Percentiles rank a stretch among this genome's conserved stretches.
phyloP scores from a whole-genome alignment of 2,888 invertebrate genomes.

The Trilocha varians region DNA sequence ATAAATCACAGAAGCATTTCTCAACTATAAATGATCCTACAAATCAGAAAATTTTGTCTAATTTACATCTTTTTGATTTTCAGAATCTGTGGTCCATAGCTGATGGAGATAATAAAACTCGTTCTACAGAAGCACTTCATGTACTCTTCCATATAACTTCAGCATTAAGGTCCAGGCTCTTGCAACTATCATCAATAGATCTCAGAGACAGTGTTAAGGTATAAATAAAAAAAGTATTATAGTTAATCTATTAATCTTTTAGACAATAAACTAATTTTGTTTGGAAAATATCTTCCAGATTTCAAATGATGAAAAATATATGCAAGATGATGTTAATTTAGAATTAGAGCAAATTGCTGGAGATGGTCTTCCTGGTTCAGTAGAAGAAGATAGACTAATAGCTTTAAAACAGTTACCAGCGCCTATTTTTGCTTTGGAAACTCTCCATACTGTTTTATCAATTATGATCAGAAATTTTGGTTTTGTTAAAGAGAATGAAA shows the following conservation, averaged over 20 bases:
- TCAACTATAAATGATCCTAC: too few relatives aligned
- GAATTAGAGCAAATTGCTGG: conserved; percentile 45
- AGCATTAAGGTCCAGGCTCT: conserved; percentile 34
- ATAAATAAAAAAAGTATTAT: not conserved
- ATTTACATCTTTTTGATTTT: conserved; percentile 12
- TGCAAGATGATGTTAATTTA: conserved; percentile 32
- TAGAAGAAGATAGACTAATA: conserved; percentile 36
- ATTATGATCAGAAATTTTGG: conserved; percentile 43
- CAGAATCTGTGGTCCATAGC: conserved; percentile 49
- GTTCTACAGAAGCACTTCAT: conserved; percentile 43
- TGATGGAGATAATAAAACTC: conserved; percentile 36
- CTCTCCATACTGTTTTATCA: conserved; percentile 38
- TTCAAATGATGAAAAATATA: conserved; percentile 31
- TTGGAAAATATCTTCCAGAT: conserved; percentile 21
- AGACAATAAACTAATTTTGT: not conserved
- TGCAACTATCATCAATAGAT: conserved; percentile 43
- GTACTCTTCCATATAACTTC: conserved; percentile 46
- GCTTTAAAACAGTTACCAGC: conserved; percentile 51
- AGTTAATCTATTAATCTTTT: not conserved
- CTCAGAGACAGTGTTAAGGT: conserved; percentile 29
- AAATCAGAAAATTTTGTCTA: not conserved
- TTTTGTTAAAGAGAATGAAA: conserved; percentile 15
- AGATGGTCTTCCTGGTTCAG: conserved; percentile 14
- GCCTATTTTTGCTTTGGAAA: conserved; percentile 53
- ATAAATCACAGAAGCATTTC: too few relatives aligned